Evolutionary conservation across 2,888 invertebrate genomes (phyloP), one percentile per base, ranked within the genome.

Genomic region (Calliphora vomitoria): DNA sequence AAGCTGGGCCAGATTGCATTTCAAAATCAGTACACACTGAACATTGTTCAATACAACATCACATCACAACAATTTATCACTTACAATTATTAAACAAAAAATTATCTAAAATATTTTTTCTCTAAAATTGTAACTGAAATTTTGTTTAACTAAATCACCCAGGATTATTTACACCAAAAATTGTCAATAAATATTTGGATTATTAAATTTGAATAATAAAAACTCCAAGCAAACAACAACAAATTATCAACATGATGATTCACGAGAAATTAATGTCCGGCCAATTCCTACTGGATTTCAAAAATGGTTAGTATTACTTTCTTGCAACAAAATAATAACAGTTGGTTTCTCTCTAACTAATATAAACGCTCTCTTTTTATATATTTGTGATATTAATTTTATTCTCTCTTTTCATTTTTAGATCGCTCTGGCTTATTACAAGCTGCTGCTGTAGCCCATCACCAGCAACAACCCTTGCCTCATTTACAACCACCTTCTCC

Each of bases 211-310:
- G 64, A n/a, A 60, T n/a, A 38, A 50, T 44, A 44, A 25, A 25
- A 25, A 25, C 25, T 25, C 25, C 25, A 25, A 25, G 25, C 25
- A 25, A 25, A 69, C 31, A 55, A 64, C 11, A 25, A 41, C n/a
- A 72, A 75, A 47, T 62, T 64, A 55, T 31, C 85, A 89, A 79
- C 50, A 92, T 91, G 92, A 91, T 93, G 91, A 91, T 93, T 82
- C 93, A 93, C 89, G 93, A 93, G 87, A 93, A 93, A 90, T 84
- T 92, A 31, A 90, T 93, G 84, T 85, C 93, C 8, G 92, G 92
- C 64, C 91, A 93, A 85, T 92, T 93, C 88, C 89, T 91, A 62
- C 83, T 93, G 86, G 93, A 93, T 89, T 87, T 92, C 2, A 93
- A 93, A 90, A 91, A 91, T 80, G 93, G 93, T 93, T 88, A 92